Evolutionary conservation across 2,888 invertebrate species (phyloP), one percentile per base, ranked within the genome.

Genomic region (Tiliacea citrago): DNA sequence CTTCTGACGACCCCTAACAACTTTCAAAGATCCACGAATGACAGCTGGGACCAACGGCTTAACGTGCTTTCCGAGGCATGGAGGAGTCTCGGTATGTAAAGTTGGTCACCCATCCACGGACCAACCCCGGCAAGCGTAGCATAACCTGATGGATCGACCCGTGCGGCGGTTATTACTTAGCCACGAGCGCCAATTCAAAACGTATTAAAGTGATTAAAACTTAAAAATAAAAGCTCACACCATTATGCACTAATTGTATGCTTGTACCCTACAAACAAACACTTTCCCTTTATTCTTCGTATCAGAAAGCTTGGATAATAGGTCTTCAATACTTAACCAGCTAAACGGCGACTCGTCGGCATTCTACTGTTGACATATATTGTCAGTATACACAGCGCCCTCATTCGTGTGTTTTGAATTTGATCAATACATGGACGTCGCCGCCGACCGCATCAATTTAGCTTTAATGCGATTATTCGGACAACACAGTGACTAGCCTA

Each of bases 391-490:
- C 16, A 79, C 68, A 66, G 45, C 75, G 82, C 62, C 79, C 73
- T 85, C 81, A 79, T 86, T 86, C 73, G 68, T 75, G 77, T 82
- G 86, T 87, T 89, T 89, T 85, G 81, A 89, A 86, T 89, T 88
- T 87, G 87, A 88, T 88, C 88, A 87, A 90, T 90, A 89, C 83
- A 86, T 81, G 86, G 82, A 78, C 83, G 81, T 83, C 85, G 86
- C 82, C 80, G 83, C 74, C 79, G 84, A 84, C 88, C 81, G 84
- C 87, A 87, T 90, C 90, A 90, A 90, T 92, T 91, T 90, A 89
- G 87, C 86, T 89, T 88, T 90, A 90, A 91, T 90, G 85, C 86
- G 90, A 91, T 90, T 92, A 92, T 89, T 88, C 82, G 86, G 83
- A 90, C 88, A 87, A 80, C 83, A 87, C 89, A 88, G 88, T 87